These are phyloP conservation scores for Antechinus flavipes DNA, from an alignment of 2,113 vertebrate genomes.

Conservation along the genomic window DNA sequence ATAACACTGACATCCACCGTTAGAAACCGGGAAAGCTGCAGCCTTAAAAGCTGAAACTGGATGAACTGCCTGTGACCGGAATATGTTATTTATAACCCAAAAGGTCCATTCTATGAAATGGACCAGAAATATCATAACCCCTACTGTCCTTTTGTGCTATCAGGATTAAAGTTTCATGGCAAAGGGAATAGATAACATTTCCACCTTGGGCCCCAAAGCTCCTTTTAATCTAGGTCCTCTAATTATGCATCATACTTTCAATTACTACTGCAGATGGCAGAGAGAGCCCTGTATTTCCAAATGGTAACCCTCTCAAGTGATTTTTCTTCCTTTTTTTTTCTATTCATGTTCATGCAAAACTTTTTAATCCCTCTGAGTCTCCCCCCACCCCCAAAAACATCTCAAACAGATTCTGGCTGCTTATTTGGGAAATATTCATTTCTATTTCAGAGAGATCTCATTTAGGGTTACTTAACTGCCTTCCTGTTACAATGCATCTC, in stretches of 20 bases:
- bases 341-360: constrained; percentile 77
- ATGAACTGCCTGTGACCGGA: constrained; percentile 83
- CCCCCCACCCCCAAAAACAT: constrained; percentile 56
- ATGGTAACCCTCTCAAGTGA: constrained; percentile 60
- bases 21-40: constrained; percentile 80
- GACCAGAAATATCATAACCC: constrained; percentile 81
- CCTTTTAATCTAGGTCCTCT: constrained; percentile 76
- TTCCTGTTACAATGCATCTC: constrained; percentile 53
- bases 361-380: constrained; percentile 76
- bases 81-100: constrained; percentile 87
- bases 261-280: constrained; percentile 74
- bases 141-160: constrained; percentile 77
- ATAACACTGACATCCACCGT: constrained; percentile 78
- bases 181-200: constrained; percentile 78
- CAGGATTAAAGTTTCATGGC: constrained; percentile 76
- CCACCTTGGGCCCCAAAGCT: constrained; percentile 77
- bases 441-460: not conserved
- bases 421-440: constrained; percentile 42
- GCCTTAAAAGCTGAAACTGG: constrained; percentile 81
- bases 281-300: constrained; percentile 77
- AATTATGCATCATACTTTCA: constrained; percentile 75
- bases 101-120: constrained; percentile 74
- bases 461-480: constrained; percentile 24
- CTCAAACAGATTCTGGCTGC: constrained; percentile 61
- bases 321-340: constrained; percentile 76